Evolutionary conservation across 1,140 invertebrate genomes (phyloP), one percentile per base, ranked within the genome.

Genomic region (Drusus annulatus): DNA sequence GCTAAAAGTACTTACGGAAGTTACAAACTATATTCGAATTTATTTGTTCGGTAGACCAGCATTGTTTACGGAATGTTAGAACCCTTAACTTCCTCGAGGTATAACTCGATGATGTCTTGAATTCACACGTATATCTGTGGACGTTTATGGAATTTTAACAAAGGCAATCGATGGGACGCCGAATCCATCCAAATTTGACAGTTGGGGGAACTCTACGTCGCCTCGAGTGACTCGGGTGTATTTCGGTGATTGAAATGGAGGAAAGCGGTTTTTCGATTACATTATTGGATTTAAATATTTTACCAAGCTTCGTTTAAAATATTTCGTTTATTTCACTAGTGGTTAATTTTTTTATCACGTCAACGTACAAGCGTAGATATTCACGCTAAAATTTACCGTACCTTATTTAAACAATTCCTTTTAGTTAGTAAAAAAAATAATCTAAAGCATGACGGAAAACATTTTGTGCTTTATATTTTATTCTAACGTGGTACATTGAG

Each of bases 141-240:
- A 69, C 65, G 65, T 50, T 69, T 69, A 36, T 45, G n/a, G 65
- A 69, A 69, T 69, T 69, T 68, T 50, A 69, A 69, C n/a, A 36
- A 69, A n/a, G 65, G 13, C 65, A 69, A 69, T 69, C 65, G 65
- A 69, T 69, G 21, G 7, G 36, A 50, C 21, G 21, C 16, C 62
- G 25, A 69, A 69, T 50, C 45, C 36, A 45, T 19, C 21, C 36
- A 69, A 45, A n/a, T 13, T 17, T 45, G 65, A 69, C 36, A 69
- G 16, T 45, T 36, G n/a, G 36, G 63, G 36, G 28, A 45, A 21
- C 36, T 69, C 36, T 17, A 19, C 28, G 25, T 65, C 36, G 8
- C 16, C n/a, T 65, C 25, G 28, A 65, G 8, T 65, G 25, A 65
- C 36, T 65, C 15, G 25, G 62, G 62, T 25, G 15, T 65, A 65